Conservation (phyloP, 1,140 invertebrate species). For the Heliconius hermathena region DNA sequence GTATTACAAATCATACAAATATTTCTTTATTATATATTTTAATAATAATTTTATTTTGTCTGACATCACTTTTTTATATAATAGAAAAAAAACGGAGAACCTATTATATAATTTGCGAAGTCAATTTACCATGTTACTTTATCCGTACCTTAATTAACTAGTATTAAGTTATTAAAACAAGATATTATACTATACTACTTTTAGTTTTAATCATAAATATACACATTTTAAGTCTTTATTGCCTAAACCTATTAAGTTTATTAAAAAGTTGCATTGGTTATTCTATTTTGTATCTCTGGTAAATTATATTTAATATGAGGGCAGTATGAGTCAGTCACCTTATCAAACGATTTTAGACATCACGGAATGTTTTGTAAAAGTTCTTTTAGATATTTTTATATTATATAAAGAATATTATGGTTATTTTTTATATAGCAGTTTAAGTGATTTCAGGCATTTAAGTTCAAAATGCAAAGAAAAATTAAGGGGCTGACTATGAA, state of each 20-base stretch:
- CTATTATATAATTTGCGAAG: not conserved
- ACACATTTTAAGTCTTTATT: not conserved
- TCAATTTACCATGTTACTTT: not conserved
- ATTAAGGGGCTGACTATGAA: too few species aligned
- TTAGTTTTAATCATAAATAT: not conserved
- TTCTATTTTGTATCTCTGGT: not conserved
- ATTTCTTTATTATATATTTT: too few species aligned
- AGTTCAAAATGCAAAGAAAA: too few species aligned
- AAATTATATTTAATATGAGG: not conserved
- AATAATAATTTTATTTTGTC: too few species aligned
- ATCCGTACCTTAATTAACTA: not conserved
- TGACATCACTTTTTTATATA: too few species aligned
- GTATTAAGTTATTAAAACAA: not conserved
- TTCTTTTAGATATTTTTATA: not conserved
- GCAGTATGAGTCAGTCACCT: not conserved
- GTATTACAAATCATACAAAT: too few species aligned
- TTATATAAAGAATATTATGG: too few species aligned
- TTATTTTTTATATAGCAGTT: too few species aligned
- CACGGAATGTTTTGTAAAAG: too few species aligned
- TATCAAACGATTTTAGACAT: too few species aligned
- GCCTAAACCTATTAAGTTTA: slow-evolving; percentile 1
- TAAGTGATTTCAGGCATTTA: too few species aligned
- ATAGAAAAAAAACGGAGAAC: not conserved
- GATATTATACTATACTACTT: not conserved
- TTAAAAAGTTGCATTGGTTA: not conserved